Conservation (phyloP, 1,140 invertebrate species). For the Anastrepha ludens region DNA sequence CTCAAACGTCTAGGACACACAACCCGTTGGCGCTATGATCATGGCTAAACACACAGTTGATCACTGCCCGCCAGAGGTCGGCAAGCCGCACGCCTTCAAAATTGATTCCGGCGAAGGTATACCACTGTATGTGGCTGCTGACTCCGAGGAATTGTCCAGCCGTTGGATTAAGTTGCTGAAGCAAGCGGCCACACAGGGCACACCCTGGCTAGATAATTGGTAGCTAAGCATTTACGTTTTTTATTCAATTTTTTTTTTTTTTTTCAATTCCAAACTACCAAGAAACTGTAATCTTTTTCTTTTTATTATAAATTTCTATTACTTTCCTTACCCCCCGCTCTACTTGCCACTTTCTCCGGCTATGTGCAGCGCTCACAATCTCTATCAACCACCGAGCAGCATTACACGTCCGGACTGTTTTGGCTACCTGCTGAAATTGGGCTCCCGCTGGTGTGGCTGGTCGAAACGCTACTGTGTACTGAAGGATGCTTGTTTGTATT, state of each 20-base stretch:
- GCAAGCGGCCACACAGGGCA: constrained; percentile 79
- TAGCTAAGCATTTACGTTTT: constrained; percentile 35
- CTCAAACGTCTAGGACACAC: constrained; percentile 81
- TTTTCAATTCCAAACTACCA: background rate
- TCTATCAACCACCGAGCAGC: constrained; percentile 81
- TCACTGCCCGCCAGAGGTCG: constrained; percentile 65
- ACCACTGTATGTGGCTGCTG: constrained; percentile 87
- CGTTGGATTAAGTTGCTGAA: constrained; percentile 86
- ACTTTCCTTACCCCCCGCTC: constrained; percentile 56
- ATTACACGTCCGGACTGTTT: constrained; percentile 91
- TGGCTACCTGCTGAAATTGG: constrained; percentile 90
- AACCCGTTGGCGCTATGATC: constrained; percentile 92
- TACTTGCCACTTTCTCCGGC: constrained; percentile 56
- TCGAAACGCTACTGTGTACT: constrained; percentile 94
- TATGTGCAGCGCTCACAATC: constrained; percentile 77
- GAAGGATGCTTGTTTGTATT: constrained; percentile 96
- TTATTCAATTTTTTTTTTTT: background rate
- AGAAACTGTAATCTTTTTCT: constrained; percentile 7
- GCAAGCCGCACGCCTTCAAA: constrained; percentile 80
- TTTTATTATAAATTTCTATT: constrained; percentile 3
- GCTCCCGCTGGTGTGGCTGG: constrained; percentile 88
- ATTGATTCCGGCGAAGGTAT: constrained; percentile 86
- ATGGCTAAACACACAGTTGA: constrained; percentile 88
- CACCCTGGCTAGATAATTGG: constrained; percentile 85
- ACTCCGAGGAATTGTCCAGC: constrained; percentile 83